Base-by-base conservation (phyloP, 1,140 invertebrate species). In the Muscidifurax raptorellus region DNA sequence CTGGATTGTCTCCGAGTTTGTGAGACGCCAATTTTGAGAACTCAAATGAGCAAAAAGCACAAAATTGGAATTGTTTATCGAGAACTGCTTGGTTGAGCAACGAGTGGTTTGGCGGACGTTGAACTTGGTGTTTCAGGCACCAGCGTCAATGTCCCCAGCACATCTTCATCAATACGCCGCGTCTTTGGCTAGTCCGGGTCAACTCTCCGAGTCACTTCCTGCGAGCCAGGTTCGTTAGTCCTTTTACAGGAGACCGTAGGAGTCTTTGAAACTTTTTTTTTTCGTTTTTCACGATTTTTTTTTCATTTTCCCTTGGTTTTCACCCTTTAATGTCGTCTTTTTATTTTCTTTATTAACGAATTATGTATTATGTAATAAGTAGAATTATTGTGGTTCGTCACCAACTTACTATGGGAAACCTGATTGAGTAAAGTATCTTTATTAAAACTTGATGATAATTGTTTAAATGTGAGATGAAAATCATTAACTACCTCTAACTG, bases 71-170 rank as follows among this genome's bases (percentile, higher is more conserved):
- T 71, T 81, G n/a, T 81, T 78, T 79, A 47, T 83, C 80, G 76
- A 86, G 28, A 86, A 83, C 52, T 83, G 71, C 32, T 80, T 80
- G 81, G 76, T 82, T 76, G 59, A 77, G 74, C 66, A 82, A 74
- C 67, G 76, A 82, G 47, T 86, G 78, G 52, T 86, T 84, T 84
- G 85, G 85, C 30, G 85, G 85, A 83, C 81, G 85, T 86, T 86
- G 85, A 86, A 75, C 81, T 83, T 80, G 85, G 82, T 84, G 82
- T 89, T 94, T 90, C 94, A 97, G 97, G 97, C 97, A 89, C 97
- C 97, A 88, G 97, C 97, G 91, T 96, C 96, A 91, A 97, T 97
- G 96, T 97, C 97, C 87, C 96, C 96, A 87, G 96, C 96, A 88
- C 96, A 97, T 93, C 94, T 97, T 92, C 97, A 97, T 93, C 95